A percentile compares a stretch with the other conserved stretches of the same genome.
Evolutionary conservation across 2,797 vertebrate species (phyloP).

Genomic region (Scolopax bukidnonensis): DNA sequence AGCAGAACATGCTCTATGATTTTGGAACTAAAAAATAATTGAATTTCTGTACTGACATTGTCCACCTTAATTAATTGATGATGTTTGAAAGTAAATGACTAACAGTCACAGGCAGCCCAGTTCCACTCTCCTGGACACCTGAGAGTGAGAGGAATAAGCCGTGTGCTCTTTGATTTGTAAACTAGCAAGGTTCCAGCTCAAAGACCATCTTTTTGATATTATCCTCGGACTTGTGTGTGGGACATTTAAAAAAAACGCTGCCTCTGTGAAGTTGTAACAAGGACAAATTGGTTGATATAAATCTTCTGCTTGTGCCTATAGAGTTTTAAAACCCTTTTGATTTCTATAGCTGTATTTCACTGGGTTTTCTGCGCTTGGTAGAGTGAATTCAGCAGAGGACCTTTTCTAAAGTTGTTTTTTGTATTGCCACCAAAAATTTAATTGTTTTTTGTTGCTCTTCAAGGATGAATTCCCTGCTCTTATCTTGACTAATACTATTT

Average conservation of each 20-base stretch:
- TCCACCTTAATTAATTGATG: background rate
- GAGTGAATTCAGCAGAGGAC: background rate
- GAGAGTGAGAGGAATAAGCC: background rate
- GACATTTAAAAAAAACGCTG: background rate
- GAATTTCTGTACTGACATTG: background rate
- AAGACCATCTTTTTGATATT: background rate
- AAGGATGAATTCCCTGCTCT: background rate
- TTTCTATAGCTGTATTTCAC: background rate
- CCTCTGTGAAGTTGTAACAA: background rate
- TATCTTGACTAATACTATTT: background rate
- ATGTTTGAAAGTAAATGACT: background rate
- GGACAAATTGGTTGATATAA: background rate
- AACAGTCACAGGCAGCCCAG: background rate
- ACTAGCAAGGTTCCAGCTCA: background rate
- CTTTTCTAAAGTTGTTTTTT: background rate
- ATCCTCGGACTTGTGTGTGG: rapidly evolving
- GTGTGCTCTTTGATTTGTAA: background rate
- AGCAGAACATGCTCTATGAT: background rate
- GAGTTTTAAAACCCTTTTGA: background rate
- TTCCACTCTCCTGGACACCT: background rate
- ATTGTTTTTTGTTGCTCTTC: background rate
- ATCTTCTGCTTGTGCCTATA: background rate
- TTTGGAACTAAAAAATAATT: background rate
- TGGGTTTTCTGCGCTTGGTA: background rate
- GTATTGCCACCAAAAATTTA: background rate